Percentiles rank a stretch among this genome's conserved stretches.
phyloP scores from a whole-genome alignment of 2,888 invertebrate genomes.

The Dasypolia templi region DNA sequence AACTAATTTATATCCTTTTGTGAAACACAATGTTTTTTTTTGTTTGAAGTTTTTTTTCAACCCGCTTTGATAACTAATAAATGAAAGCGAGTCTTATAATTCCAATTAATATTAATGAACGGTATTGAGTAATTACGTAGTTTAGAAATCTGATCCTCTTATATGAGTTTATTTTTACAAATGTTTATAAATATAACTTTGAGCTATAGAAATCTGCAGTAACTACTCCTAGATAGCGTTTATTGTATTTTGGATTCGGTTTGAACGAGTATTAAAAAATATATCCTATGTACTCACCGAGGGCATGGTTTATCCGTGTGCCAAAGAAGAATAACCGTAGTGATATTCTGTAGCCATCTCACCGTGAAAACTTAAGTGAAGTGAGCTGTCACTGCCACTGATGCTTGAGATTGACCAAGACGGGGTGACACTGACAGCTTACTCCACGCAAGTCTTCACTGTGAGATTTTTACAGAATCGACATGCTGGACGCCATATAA shows the following conservation, averaged over 20 bases:
- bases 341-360: too few relatives aligned
- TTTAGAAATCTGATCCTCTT: slow-evolving; percentile 12
- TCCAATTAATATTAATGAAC: slow-evolving; percentile 38
- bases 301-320: background rate
- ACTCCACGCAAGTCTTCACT: too few relatives aligned
- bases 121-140: slow-evolving; percentile 8
- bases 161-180: slow-evolving; percentile 1
- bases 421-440: too few relatives aligned
- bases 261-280: background rate
- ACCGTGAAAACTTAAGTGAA: too few relatives aligned
- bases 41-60: slow-evolving; percentile 39
- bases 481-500: too few relatives aligned
- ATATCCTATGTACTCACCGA: background rate
- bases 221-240: background rate
- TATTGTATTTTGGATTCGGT: background rate
- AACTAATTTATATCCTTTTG: slow-evolving; percentile 51
- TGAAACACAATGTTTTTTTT: slow-evolving; percentile 33
- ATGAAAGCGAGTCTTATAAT: slow-evolving; percentile 37
- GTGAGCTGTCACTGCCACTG: too few relatives aligned
- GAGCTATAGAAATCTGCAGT: background rate
- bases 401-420: too few relatives aligned
- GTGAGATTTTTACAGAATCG: too few relatives aligned
- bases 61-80: slow-evolving; percentile 40
- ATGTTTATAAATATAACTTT: background rate
- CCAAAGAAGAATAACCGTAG: too few relatives aligned